Evolutionary conservation across 2,797 vertebrate species (phyloP).

Genomic region (Characodon lateralis): DNA sequence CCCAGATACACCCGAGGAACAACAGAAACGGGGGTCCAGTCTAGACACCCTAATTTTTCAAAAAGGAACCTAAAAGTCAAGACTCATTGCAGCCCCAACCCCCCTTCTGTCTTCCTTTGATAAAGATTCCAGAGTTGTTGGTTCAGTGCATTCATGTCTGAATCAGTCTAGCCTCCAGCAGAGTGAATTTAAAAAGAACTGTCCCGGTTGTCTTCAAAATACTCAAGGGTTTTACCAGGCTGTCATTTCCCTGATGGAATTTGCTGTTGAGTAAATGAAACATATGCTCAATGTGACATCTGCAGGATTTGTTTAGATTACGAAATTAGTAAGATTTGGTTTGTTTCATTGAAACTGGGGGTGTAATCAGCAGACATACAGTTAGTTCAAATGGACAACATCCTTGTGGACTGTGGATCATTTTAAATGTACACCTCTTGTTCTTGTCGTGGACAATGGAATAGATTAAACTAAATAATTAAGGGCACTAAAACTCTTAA

Average conservation of each 20-base stretch:
- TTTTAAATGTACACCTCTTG: background rate
- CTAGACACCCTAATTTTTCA: slow-evolving; percentile 55
- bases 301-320: slow-evolving; percentile 61
- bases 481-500: no score
- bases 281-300: slow-evolving; percentile 71
- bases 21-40: slow-evolving; percentile 39
- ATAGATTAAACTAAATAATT: background rate
- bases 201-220: slow-evolving; percentile 15
- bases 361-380: background rate
- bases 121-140: slow-evolving; percentile 62
- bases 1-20: slow-evolving; percentile 39
- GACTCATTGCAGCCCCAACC: slow-evolving; percentile 36
- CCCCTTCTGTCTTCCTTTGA: slow-evolving; percentile 30
- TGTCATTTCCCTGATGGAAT: slow-evolving; percentile 50
- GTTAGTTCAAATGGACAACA: background rate
- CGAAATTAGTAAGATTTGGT: background rate
- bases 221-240: slow-evolving; percentile 42
- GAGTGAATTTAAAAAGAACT: slow-evolving; percentile 34
- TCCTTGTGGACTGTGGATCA: background rate
- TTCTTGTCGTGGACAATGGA: background rate
- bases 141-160: slow-evolving; percentile 63
- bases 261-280: slow-evolving; percentile 34
- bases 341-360: background rate
- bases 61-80: slow-evolving; percentile 52
- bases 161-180: slow-evolving; percentile 53